Evolutionary conservation across 1,140 invertebrate genomes (phyloP), one percentile per base, ranked within the genome.

Genomic region (Yoshiicerus persimilis): DNA sequence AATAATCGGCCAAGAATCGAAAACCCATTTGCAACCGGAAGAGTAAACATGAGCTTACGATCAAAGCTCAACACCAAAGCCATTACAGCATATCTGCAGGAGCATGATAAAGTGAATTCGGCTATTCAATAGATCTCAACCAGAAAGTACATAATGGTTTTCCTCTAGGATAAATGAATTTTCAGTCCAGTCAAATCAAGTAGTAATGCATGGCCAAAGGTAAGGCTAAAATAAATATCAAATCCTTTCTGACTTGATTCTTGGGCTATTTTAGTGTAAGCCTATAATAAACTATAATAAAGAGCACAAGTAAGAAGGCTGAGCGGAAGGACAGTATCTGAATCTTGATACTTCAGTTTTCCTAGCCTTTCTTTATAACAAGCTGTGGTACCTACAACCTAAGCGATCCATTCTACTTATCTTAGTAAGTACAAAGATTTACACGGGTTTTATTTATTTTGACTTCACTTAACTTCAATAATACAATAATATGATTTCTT

Each of bases 1-100:
- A 80, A 80, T 80, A 80, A 80, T 80, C 75, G 75, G 75, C 34
- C 32, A 80, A 80, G 75, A 80, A 80, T 80, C 75, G 75, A 80
- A 80, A 80, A 80, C 75, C 75, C 75, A 80, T 80, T 80, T 80
- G 75, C 32, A 80, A 80, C 75, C 75, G 75, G 75, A 80, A 80
- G 75, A 38, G 75, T 36, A 80, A 80, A 80, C 75, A 80, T 66
- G 75, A 34, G 34, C 75, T 80, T 80, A 38, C 32, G 75, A 80
- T 80, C 75, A 80, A 80, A 80, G 75, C 75, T 80, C 75, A 80
- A 80, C 75, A 80, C 75, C 75, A 80, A 80, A 80, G 30, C 75
- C 75, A 80, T 80, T 80, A 80, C n/a, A 80, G 30, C 32, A 34
- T 80, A 80, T 80, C 75, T 80, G 75, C 32, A 34, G 38, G 32